These are phyloP conservation scores for Leptobrachium ailaonicum DNA, from an alignment of 2,113 vertebrate genomes.

Conservation along the genomic window DNA sequence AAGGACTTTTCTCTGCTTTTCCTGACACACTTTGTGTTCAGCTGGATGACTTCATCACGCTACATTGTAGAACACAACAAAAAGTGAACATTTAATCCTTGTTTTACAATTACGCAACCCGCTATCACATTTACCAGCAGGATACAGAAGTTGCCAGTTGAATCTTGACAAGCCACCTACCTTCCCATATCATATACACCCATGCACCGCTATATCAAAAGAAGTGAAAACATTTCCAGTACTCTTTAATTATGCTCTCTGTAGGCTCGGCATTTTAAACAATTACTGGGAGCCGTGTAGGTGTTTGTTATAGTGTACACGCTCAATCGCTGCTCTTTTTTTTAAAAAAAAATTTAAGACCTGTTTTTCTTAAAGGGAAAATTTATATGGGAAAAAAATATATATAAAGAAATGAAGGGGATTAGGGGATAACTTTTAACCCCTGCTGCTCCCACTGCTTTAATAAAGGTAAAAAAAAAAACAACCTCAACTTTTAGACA, in stretches of 20 bases:
- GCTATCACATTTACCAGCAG: conserved; percentile 16
- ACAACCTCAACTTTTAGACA: no score
- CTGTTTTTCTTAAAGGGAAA: no score
- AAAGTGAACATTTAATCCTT: conserved; percentile 19
- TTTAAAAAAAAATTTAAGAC: conserved; percentile 1
- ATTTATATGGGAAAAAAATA: no score
- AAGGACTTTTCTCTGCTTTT: conserved; percentile 19
- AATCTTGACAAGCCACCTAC: conserved; percentile 38
- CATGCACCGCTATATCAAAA: conserved; percentile 36
- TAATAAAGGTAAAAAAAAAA: no score
- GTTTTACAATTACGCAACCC: conserved; percentile 32
- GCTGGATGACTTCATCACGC: conserved; percentile 24
- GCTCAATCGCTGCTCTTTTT: conserved; percentile 3
- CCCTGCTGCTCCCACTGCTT: no score
- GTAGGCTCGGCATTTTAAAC: conserved; percentile 44
- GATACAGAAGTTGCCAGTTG: not conserved
- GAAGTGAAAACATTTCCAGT: conserved; percentile 43
- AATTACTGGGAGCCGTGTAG: conserved; percentile 40
- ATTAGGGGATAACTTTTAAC: no score
- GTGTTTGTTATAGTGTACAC: conserved; percentile 42
- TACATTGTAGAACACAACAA: conserved; percentile 36
- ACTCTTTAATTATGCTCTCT: conserved; percentile 47
- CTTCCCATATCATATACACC: conserved; percentile 40
- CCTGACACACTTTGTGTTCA: conserved; percentile 11
- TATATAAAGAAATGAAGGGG: no score